These are phyloP conservation scores for Pelecanoides urinatrix DNA, from an alignment of 2,113 vertebrate species.

Conservation along the genomic window DNA sequence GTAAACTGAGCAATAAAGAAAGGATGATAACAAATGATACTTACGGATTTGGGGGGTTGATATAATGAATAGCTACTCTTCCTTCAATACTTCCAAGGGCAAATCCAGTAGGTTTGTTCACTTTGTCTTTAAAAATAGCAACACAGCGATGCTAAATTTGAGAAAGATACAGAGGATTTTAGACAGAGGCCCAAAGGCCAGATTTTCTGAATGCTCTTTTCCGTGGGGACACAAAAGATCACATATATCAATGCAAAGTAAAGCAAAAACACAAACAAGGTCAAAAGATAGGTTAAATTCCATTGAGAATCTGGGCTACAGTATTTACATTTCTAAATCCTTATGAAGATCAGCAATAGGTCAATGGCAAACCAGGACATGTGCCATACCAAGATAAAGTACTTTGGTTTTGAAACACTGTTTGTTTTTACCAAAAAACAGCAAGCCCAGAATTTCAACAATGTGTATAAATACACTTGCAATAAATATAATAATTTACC, in stretches of 20 bases:
- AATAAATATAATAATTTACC: slow-evolving; percentile 65
- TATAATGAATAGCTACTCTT: slow-evolving; percentile 97
- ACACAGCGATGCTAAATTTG: slow-evolving; percentile 92
- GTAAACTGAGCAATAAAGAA: neutral
- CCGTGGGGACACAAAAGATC: neutral
- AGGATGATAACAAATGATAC: slow-evolving; percentile 51
- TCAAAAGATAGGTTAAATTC: neutral
- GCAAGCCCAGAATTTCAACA: neutral
- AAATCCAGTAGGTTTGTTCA: slow-evolving; percentile 98
- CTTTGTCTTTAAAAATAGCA: slow-evolving; percentile 99
- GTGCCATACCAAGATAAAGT: neutral
- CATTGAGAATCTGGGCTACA: neutral
- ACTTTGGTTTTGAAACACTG: neutral
- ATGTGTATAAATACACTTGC: neutral
- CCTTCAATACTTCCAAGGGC: slow-evolving; percentile 98
- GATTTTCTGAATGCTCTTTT: neutral
- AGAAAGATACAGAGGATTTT: neutral
- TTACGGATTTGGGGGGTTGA: slow-evolving; percentile 98
- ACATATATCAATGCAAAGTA: neutral
- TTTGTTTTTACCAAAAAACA: neutral
- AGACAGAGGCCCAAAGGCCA: neutral
- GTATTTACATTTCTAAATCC: neutral
- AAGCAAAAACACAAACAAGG: neutral
- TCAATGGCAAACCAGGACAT: neutral
- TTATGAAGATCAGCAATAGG: neutral